Percentiles rank a stretch among this genome's conserved stretches.
These are phyloP conservation scores for Megaptera novaeangliae DNA, from an alignment of 2,113 vertebrate species.

Conservation along the genomic window DNA sequence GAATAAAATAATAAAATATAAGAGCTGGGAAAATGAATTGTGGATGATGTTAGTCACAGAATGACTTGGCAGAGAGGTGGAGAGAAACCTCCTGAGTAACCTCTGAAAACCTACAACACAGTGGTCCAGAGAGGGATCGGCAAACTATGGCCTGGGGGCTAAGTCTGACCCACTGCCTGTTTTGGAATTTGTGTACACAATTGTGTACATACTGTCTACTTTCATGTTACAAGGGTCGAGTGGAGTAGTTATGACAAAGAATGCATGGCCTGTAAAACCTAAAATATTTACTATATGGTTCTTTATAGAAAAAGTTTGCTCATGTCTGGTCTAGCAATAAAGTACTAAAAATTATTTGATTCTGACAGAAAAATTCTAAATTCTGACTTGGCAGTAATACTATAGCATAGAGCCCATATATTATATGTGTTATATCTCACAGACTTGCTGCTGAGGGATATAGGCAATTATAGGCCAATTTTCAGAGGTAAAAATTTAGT, in stretches of 20 bases:
- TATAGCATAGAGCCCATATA: not conserved
- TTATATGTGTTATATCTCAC: not conserved
- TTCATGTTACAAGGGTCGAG: not conserved
- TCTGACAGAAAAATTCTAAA: conserved; percentile 7
- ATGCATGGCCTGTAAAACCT: not conserved
- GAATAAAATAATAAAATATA: not conserved
- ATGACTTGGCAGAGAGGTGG: not conserved
- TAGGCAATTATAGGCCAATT: not conserved
- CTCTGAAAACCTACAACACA: not conserved
- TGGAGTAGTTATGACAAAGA: not conserved
- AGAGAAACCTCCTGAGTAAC: not conserved
- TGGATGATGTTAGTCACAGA: not conserved
- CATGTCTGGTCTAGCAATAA: not conserved
- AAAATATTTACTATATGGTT: not conserved
- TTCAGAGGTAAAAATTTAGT: conserved; percentile 24
- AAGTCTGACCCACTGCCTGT: not conserved
- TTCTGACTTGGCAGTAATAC: not conserved
- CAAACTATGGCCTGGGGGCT: not conserved
- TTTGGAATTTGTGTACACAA: not conserved
- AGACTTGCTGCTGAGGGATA: not conserved
- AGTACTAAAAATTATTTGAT: not conserved
- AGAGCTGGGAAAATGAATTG: not conserved
- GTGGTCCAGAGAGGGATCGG: not conserved
- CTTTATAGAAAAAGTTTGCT: not conserved
- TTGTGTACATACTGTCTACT: not conserved